Evolutionary conservation across 2,888 invertebrate genomes (phyloP).

Genomic region (Euplagia quadripunctaria): DNA sequence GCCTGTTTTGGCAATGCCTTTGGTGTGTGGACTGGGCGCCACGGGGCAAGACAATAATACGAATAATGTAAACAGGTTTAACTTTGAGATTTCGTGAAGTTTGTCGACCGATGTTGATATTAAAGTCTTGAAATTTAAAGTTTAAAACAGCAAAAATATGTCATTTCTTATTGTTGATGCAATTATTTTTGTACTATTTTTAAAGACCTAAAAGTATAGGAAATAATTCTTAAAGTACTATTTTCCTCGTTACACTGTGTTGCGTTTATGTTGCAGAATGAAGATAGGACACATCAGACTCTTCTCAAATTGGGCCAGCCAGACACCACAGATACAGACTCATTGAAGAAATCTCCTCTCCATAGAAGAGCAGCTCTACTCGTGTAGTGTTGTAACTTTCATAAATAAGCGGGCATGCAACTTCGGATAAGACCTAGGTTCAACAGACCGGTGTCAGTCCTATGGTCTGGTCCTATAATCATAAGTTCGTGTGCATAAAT

Average conservation of each 20-base stretch:
- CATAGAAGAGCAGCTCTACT: not conserved
- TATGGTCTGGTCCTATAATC: too few relatives aligned
- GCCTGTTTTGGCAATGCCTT: slow-evolving; percentile 72
- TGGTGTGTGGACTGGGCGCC: slow-evolving; percentile 40
- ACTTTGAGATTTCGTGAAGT: not conserved
- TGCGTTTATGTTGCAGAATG: not conserved
- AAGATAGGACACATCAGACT: not conserved
- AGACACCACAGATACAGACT: not conserved
- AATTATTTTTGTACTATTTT: not conserved
- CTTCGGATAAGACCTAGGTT: too few relatives aligned
- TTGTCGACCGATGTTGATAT: not conserved
- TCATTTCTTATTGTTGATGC: not conserved
- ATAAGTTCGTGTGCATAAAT: too few relatives aligned
- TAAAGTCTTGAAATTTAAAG: not conserved
- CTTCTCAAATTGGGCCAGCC: not conserved
- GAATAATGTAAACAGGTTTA: slow-evolving; percentile 14
- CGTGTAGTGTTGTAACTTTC: too few relatives aligned
- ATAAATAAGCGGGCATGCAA: too few relatives aligned
- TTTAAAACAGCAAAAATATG: not conserved
- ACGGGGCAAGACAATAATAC: slow-evolving; percentile 31
- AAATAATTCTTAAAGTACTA: not conserved
- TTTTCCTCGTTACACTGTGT: not conserved
- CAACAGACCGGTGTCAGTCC: too few relatives aligned
- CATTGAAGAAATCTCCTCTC: not conserved
- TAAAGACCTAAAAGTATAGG: too few relatives aligned